These are phyloP conservation scores for Digitonthophagus gazella DNA, from an alignment of 2,888 invertebrate genomes.

Conservation along the genomic window DNA sequence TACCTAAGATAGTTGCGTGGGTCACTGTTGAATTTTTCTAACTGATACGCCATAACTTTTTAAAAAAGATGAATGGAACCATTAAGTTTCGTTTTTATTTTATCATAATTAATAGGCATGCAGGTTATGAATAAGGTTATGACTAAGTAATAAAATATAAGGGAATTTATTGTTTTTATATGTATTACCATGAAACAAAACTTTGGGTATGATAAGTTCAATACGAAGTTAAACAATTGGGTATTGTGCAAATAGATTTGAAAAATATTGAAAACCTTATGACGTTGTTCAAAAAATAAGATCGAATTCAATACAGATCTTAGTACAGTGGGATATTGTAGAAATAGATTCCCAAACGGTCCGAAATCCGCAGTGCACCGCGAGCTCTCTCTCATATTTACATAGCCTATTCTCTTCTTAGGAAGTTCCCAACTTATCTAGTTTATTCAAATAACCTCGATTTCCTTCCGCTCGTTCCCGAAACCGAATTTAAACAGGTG, in stretches of 20 bases:
- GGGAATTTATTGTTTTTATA: no score
- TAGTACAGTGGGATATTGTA: not conserved
- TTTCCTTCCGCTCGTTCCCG: not conserved
- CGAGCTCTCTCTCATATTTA: not conserved
- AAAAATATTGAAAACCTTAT: not conserved
- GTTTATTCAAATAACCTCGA: not conserved
- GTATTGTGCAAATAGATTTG: not conserved
- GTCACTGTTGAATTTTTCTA: no score
- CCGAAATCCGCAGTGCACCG: not conserved
- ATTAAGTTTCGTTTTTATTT: no score
- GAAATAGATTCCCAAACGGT: no score
- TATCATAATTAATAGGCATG: no score
- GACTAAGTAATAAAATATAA: no score
- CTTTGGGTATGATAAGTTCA: no score
- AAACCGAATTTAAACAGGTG: not conserved
- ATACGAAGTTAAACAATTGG: not conserved
- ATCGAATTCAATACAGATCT: not conserved
- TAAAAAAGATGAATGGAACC: no score
- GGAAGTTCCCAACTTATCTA: not conserved
- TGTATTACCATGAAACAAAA: no score
- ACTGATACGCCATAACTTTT: no score
- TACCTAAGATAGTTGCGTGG: no score
- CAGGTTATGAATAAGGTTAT: no score
- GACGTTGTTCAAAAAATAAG: not conserved
- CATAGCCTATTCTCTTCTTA: not conserved